Conservation (phyloP, 37 sponge, comb jelly and placozoan species). For the Agelas oroides region DNA sequence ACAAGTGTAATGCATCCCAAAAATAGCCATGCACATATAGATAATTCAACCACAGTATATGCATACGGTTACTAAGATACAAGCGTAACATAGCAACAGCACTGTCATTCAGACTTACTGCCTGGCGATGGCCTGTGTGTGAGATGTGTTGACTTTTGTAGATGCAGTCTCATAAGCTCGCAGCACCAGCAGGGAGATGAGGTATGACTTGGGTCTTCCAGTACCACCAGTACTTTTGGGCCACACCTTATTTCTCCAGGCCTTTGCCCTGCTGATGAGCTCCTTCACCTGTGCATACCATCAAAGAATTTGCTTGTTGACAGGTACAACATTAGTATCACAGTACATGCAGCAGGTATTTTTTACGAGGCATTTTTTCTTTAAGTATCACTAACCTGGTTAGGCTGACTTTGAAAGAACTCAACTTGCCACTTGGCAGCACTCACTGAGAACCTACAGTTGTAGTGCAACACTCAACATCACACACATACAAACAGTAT, state of each 20-base stretch:
- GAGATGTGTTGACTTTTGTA: neutral
- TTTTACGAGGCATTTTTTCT: no score
- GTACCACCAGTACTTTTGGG: neutral
- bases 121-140: neutral
- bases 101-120: neutral
- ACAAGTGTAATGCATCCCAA: no score
- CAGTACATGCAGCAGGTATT: neutral
- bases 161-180: conserved; percentile 29
- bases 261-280: conserved; percentile 67
- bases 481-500: neutral
- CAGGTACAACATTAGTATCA: neutral
- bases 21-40: no score
- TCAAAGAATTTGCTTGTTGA: neutral
- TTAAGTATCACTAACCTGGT: conserved; percentile 10
- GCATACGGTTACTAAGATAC: neutral
- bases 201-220: conserved; percentile 59
- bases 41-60: conserved; percentile 19
- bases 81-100: neutral
- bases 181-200: conserved; percentile 43
- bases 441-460: conserved; percentile 51
- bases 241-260: conserved; percentile 70
- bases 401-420: conserved; percentile 25
- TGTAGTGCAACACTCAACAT: neutral
- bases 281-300: conserved; percentile 43
- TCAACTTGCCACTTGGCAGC: conserved; percentile 67